Evolutionary conservation across 2,888 invertebrate genomes (phyloP), one percentile per base, ranked within the genome.

Genomic region (Drosophila seclusa): DNA sequence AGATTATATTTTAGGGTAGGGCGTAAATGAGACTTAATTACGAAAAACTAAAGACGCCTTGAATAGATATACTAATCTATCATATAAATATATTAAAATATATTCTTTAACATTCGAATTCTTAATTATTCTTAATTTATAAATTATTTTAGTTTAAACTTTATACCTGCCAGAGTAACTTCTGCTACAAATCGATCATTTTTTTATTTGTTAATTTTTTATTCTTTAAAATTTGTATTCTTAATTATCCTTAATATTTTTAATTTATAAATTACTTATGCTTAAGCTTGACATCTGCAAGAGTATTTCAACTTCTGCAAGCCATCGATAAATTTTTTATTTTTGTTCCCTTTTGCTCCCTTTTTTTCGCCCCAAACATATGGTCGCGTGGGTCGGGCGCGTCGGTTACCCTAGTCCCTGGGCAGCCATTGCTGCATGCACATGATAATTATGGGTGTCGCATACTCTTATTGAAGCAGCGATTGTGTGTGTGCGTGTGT

Each of bases 361-460:
- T 13, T 29, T 58, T 54, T 53, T 54, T 27, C n/a, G 1, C 42
- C 21, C 49, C 76, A 62, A 76, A 55, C 80, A 77, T 70, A 76
- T 80, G 77, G 52, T 61, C 34, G 70, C 66, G 65, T 65, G 53
- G 57, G 40, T 61, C 40, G 57, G 5, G 2, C 21, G 36, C 45
- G n/a, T 76, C 27, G 48, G 48, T 61, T 75, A 68, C 57, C 68
- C 40, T 45, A 50, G 58, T 75, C 68, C 61, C 80, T 40, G 52
- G 59, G 62, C 78, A 29, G 54, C 57, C 73, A 64, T 76, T 76
- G 68, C 81, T 74, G 68, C 78, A 89, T 75, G 75, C 67, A 68
- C 73, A 75, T 69, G 63, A 83, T 83, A 83, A 88, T 83, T 83
- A 87, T 80, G 80, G 74, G 69, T 79, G 72, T 74, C 66, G 73